These are phyloP conservation scores for Xestia sexstrigata DNA, from an alignment of 2,888 invertebrate genomes.

Conservation along the genomic window DNA sequence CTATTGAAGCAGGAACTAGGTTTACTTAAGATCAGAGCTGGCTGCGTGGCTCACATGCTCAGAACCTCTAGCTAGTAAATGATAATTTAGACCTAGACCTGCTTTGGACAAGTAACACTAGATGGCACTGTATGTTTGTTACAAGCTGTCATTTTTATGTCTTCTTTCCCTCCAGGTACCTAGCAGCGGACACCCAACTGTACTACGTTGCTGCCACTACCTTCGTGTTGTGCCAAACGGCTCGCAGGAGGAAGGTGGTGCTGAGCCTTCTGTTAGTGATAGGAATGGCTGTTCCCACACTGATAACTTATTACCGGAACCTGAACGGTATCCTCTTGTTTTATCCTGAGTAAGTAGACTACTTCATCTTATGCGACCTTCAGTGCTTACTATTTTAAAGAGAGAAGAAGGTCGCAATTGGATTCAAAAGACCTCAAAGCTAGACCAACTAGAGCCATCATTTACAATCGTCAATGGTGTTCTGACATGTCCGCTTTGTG, in stretches of 20 bases:
- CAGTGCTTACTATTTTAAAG: background rate
- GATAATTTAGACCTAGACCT: no score
- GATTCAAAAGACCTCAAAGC: background rate
- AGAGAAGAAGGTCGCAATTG: background rate
- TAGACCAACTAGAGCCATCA: background rate
- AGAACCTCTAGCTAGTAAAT: no score
- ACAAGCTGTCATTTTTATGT: background rate
- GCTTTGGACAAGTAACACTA: no score
- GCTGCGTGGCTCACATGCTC: no score
- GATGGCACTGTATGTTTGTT: no score
- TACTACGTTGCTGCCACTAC: slow-evolving; percentile 65
- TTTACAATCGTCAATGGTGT: background rate
- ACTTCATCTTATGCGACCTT: background rate
- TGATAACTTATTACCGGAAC: slow-evolving; percentile 54
- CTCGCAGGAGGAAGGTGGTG: slow-evolving; percentile 36
- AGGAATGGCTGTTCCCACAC: slow-evolving; percentile 49
- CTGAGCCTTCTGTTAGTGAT: slow-evolving; percentile 55
- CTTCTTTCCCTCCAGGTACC: slow-evolving; percentile 66
- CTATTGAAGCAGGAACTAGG: no score
- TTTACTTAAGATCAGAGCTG: no score
- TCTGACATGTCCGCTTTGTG: background rate
- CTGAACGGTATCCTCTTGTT: slow-evolving; percentile 48
- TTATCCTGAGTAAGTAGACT: slow-evolving; percentile 56
- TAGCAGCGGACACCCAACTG: slow-evolving; percentile 74
- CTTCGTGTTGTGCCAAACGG: slow-evolving; percentile 52